phyloP scores from a whole-genome alignment of 1,140 invertebrate genomes.

The Drosophila nikananu region DNA sequence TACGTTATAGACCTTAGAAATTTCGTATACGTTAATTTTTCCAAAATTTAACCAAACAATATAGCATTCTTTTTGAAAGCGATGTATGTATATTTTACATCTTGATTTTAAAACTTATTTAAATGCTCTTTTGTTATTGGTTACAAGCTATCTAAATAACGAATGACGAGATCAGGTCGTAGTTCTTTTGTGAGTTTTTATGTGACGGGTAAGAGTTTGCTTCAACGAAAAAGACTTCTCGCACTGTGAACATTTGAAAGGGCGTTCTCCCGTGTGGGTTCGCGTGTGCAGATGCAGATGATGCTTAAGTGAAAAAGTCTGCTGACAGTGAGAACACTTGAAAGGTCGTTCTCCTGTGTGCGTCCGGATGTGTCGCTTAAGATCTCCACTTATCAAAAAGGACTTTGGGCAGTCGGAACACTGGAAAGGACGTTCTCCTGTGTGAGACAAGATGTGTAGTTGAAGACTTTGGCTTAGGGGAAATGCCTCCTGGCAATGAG shows the following conservation, averaged over 20 bases:
- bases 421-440: constrained; percentile 1
- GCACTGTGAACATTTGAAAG: neutral
- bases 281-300: constrained; percentile 1
- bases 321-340: constrained; percentile 4
- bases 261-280: constrained; percentile 5
- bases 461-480: constrained; percentile 4
- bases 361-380: constrained; percentile 2
- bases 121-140: no score
- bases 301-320: constrained; percentile 6
- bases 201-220: constrained; percentile 1
- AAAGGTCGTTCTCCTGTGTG: constrained; percentile 22
- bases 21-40: no score
- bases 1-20: no score
- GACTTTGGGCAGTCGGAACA: constrained; percentile 9
- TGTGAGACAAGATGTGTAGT: constrained; percentile 1
- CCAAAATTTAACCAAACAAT: no score
- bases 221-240: constrained; percentile 4
- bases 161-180: neutral
- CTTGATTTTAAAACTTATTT: no score
- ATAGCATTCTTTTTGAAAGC: no score
- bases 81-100: no score
- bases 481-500: constrained; percentile 2
- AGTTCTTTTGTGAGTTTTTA: neutral
- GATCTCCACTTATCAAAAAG: constrained; percentile 4
- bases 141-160: neutral